Percentiles rank a stretch among this genome's conserved stretches.
Conservation (phyloP, 2,888 invertebrate species). For the Erpobdella octoculata region DNA sequence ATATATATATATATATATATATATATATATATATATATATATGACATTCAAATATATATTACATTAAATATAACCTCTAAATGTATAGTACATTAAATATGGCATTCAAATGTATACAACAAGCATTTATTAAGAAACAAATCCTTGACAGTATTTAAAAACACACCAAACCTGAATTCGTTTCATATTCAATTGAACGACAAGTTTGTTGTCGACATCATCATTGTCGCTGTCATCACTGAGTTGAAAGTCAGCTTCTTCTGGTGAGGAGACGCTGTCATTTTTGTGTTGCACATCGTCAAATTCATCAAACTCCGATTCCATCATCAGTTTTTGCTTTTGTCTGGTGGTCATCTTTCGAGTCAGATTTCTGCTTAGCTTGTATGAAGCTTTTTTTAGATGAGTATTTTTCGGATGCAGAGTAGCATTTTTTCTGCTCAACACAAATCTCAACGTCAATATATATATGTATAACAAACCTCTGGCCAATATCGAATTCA, state of each 20-base stretch:
- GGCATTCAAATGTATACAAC: no score
- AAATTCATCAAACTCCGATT: constrained; percentile 29
- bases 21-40: no score
- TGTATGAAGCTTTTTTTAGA: neutral
- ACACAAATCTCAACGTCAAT: neutral
- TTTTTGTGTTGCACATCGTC: neutral
- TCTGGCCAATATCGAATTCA: neutral
- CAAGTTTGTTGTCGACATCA: constrained; percentile 9
- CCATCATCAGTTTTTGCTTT: constrained; percentile 27
- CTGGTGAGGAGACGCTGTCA: neutral
- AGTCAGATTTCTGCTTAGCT: constrained; percentile 24
- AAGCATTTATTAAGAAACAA: no score
- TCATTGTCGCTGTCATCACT: neutral
- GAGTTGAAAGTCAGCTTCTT: neutral
- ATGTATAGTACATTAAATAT: no score
- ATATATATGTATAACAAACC: neutral
- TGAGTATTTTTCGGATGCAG: neutral
- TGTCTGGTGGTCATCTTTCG: constrained; percentile 27
- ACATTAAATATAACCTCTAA: no score
- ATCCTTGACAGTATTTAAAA: no score
- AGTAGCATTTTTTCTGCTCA: neutral
- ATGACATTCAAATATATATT: no score
- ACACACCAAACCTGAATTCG: neutral
- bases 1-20: no score
- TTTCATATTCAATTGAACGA: constrained; percentile 18